These are phyloP conservation scores for Erebia ligea DNA, from an alignment of 2,888 invertebrate species.

Conservation along the genomic window DNA sequence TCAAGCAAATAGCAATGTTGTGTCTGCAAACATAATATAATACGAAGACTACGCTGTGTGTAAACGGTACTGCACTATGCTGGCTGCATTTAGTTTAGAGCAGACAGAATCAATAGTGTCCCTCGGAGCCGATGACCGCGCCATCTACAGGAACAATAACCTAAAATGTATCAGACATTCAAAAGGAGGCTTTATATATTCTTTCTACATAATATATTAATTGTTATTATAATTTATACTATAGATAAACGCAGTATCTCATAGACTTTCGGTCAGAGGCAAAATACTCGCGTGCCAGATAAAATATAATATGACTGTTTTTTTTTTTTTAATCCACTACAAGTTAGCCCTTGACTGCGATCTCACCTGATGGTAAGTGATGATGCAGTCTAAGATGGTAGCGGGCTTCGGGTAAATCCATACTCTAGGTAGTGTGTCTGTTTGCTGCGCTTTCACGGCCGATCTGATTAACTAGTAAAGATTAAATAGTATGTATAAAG, in stretches of 20 bases:
- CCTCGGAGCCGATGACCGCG: conserved; percentile 58
- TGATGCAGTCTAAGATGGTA: too few relatives aligned
- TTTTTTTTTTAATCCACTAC: too few relatives aligned
- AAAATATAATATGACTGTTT: neutral
- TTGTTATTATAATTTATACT: neutral
- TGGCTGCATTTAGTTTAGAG: conserved; percentile 65
- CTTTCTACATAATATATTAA: neutral
- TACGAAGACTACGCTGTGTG: conserved; percentile 35
- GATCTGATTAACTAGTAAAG: too few relatives aligned
- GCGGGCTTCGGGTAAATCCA: too few relatives aligned
- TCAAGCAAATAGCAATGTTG: conserved; percentile 50
- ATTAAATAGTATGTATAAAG: too few relatives aligned
- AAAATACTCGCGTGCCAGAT: conserved; percentile 2
- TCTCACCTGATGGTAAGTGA: too few relatives aligned
- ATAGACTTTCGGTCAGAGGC: neutral
- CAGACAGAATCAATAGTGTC: conserved; percentile 77
- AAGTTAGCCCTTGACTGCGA: too few relatives aligned
- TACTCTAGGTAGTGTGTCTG: too few relatives aligned
- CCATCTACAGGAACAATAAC: conserved; percentile 57
- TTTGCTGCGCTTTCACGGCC: too few relatives aligned
- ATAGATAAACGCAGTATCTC: too few relatives aligned
- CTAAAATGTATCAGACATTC: conserved; percentile 38
- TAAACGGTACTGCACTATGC: conserved; percentile 51
- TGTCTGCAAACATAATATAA: conserved; percentile 43
- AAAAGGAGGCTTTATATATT: neutral